Base-by-base conservation (phyloP, 2,113 vertebrate genomes). In the Xyrauchen texanus region DNA sequence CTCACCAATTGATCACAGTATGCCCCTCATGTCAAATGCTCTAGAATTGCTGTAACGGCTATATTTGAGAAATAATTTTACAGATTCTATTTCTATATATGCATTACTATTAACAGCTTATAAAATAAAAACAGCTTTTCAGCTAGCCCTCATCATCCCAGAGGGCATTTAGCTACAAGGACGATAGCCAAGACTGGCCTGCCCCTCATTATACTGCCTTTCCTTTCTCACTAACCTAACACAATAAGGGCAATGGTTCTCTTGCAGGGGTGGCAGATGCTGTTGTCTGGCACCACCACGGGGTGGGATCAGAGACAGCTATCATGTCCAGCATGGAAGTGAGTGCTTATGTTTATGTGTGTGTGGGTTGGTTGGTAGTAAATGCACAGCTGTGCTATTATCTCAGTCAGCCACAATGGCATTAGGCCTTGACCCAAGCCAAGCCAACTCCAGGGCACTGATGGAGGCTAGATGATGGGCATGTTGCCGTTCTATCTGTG, bases 361-460 rank as follows among this genome's bases (percentile, higher is more conserved):
- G 60, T 46, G 57, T 66, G 15, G 62, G 15, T 34, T 64, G 74
- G 57, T 80, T 80, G 21, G 21, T 34, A 34, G 77, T 74, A 13
- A 68, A 77, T 52, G 63, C 78, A 73, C 82, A 83, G 79, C 77
- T 79, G 80, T 55, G 68, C 71, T 57, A 82, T 81, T 84, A 84
- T 85, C 81, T 73, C 52, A 0, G 34, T 46, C 67, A 46, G 66
- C 55, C 67, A 73, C 74, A 44, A 13, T 75, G 69, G 75, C 64
- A 81, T 80, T 80, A 81, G 77, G 67, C 52, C 60, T 57, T 78
- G 83, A 70, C 79, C 80, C 42, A n/a, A 62, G 76, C 67, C 77
- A 79, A 76, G 66, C 61, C 47, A 72, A 34, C 21, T 34, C 21
- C 21, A 77, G 80, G 71, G 21, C 76, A 8, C 66, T 79, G 81